Base-by-base conservation (phyloP, 1,140 invertebrate species). In the Tetraneura akinire region DNA sequence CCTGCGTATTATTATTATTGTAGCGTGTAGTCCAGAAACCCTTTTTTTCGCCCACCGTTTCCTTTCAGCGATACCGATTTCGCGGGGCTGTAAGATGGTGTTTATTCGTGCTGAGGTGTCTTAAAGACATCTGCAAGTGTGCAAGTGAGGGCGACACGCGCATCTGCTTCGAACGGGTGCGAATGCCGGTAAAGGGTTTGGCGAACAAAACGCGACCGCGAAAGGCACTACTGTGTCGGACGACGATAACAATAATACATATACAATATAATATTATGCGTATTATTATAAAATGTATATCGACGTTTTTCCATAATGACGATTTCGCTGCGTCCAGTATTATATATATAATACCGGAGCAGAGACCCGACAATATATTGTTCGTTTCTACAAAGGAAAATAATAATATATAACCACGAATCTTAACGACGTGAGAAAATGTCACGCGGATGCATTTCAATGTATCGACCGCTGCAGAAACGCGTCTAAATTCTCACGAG, bases 111-210 rank as follows among this genome's bases (percentile, higher is more conserved):
- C 6, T 0, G 64, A 42, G 68, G 74, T 78, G 74, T 78, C 74
- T 78, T 78, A 3, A 62, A 78, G 74, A 78, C 74, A 78, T 47
- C 51, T 57, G 73, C 73, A 55, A 55, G 74, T 57, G 51, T n/a
- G n/a, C n/a, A 8, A 14, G 32, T 8, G 8, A 14, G n/a, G 9
- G 37, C 23, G 73, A 60, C 51, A 42, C 3, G 32, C 32, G 32
- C 74, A 78, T 78, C 74, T 78, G 74, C 74, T 71, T 45, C 23
- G 74, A 78, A 78, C 74, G 74, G 74, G 74, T 78, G 74, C 74
- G 32, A 42, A 62, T 16, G 23, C 13, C 32, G 32, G 68, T n/a
- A 51, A 78, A 78, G 74, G 74, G 74, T 78, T 78, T 18, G 18
- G 23, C 42, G 74, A 47, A 62, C 37, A 62, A 78, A 78, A 78